phyloP scores from a whole-genome alignment of 2,113 vertebrate genomes.

The Clinocottus analis region DNA sequence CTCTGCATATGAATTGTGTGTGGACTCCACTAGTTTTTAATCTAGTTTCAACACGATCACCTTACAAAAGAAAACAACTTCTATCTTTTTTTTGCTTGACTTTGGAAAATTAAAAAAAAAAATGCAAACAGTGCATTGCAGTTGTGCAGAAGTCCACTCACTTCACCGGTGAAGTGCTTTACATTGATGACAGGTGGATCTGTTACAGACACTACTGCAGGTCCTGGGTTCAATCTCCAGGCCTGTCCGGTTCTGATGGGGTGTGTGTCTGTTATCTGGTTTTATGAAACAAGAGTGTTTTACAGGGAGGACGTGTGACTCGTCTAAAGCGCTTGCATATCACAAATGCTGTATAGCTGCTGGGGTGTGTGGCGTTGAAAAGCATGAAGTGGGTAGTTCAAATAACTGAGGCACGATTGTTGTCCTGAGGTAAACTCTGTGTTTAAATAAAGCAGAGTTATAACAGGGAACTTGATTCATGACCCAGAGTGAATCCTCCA shows the following conservation, averaged over 20 bases:
- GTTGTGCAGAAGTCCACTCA: not conserved
- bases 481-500: slow-evolving; percentile 79
- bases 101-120: not conserved
- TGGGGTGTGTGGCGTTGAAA: not conserved
- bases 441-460: slow-evolving; percentile 69
- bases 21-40: not conserved
- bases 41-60: not conserved
- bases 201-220: not conserved
- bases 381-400: slow-evolving; percentile 5
- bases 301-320: not conserved
- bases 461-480: slow-evolving; percentile 81
- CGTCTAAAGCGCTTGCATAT: not conserved
- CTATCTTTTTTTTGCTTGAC: not conserved
- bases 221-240: not conserved
- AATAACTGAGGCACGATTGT: slow-evolving; percentile 28
- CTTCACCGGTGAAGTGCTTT: not conserved
- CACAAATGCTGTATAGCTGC: slow-evolving; percentile 1
- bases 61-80: not conserved
- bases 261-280: not conserved
- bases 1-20: too few relatives aligned
- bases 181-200: not conserved
- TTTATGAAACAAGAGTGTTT: not conserved
- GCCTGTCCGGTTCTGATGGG: not conserved
- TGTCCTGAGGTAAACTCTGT: slow-evolving; percentile 68
- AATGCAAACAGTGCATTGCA: not conserved